These are phyloP conservation scores for Cephus cinctus DNA, from an alignment of 1,140 invertebrate species.

Conservation along the genomic window DNA sequence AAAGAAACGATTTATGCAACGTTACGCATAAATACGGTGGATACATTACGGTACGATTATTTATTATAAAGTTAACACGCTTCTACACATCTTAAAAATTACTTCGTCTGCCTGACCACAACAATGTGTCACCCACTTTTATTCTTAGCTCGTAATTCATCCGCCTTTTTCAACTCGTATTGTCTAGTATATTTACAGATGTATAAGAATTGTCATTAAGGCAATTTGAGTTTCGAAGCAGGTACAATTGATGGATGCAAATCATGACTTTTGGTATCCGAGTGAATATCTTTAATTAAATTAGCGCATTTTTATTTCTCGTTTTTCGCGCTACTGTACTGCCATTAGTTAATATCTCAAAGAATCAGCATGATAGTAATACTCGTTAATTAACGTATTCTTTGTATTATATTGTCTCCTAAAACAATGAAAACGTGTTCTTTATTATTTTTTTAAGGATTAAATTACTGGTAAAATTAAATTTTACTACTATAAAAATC, in stretches of 20 bases:
- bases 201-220: constrained; percentile 50
- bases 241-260: constrained; percentile 38
- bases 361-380: too few species aligned
- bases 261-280: not conserved
- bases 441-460: too few species aligned
- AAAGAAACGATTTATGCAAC: constrained; percentile 34
- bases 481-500: too few species aligned
- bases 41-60: constrained; percentile 38
- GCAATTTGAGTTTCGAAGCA: constrained; percentile 52
- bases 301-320: constrained; percentile 8
- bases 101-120: constrained; percentile 36
- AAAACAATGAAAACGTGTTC: too few species aligned
- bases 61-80: constrained; percentile 31
- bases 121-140: constrained; percentile 12
- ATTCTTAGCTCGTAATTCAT: constrained; percentile 12
- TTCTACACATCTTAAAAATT: constrained; percentile 35
- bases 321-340: constrained; percentile 13
- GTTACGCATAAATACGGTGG: constrained; percentile 36
- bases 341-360: too few species aligned
- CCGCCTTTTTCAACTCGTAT: constrained; percentile 34
- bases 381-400: too few species aligned
- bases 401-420: too few species aligned
- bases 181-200: constrained; percentile 49
- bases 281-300: not conserved
- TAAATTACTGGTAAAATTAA: too few species aligned